Conservation (phyloP, 2,888 invertebrate species). For the Proisotoma minuta region DNA sequence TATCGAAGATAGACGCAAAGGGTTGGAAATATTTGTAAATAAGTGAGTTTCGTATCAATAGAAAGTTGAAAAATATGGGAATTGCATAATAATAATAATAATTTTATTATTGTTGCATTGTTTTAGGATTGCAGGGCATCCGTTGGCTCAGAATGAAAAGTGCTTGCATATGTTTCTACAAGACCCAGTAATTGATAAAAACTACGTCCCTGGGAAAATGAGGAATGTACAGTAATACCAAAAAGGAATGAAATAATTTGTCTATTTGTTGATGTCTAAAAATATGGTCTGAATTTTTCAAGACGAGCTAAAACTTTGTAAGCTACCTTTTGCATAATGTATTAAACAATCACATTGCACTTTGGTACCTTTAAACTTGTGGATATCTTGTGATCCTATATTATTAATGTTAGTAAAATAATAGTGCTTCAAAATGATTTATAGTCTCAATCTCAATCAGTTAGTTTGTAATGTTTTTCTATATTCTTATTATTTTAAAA, state of each 20-base stretch:
- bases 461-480: no score
- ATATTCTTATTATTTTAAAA: no score
- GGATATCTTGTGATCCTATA: no score
- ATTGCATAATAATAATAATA: no score
- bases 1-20: constrained; percentile 97
- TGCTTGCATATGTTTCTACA: constrained; percentile 99
- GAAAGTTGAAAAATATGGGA: no score
- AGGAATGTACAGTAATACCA: constrained; percentile 65
- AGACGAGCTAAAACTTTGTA: no score
- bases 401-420: no score
- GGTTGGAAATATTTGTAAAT: constrained; percentile 94
- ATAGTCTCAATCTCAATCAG: no score
- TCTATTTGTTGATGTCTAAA: background rate
- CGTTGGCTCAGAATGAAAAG: constrained; percentile 95
- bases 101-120: constrained; percentile 10
- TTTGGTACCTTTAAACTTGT: no score
- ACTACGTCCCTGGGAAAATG: constrained; percentile 99
- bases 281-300: background rate
- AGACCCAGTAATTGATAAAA: constrained; percentile 95
- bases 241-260: background rate
- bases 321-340: no score
- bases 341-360: no score
- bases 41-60: constrained; percentile 60
- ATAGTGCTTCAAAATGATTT: no score
- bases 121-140: constrained; percentile 92